Evolutionary conservation across 2,113 vertebrate species (phyloP).

Genomic region (Chaetodon trifascialis): DNA sequence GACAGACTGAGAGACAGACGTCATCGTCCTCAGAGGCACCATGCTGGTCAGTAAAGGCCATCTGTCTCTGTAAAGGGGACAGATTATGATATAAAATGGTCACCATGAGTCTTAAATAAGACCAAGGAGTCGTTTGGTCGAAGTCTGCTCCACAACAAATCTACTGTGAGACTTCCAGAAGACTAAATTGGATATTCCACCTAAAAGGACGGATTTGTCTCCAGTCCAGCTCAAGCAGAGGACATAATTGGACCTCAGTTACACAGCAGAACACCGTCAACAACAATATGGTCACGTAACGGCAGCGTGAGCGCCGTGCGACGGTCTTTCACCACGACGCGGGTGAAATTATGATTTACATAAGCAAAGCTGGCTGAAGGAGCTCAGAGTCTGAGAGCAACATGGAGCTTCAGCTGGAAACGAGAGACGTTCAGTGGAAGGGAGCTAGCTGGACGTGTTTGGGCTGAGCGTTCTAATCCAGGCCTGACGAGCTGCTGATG

Average conservation of each 20-base stretch:
- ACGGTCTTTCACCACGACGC: background rate
- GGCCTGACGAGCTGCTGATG: background rate
- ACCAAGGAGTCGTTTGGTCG: no score
- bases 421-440: background rate
- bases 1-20: no score
- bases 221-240: background rate
- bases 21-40: no score
- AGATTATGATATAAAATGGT: no score
- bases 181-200: background rate
- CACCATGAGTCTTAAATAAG: no score
- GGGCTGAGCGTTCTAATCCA: conserved; percentile 14
- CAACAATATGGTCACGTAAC: background rate
- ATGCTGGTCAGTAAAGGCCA: no score
- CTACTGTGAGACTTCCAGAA: background rate
- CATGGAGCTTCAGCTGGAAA: background rate
- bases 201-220: background rate
- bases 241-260: background rate
- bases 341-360: conserved; percentile 13
- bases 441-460: background rate
- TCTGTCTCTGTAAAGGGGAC: no score
- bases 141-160: no score
- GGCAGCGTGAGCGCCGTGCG: background rate
- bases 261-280: background rate
- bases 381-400: no score
- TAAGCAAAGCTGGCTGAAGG: conserved; percentile 36